Base-by-base conservation (phyloP, 2,797 vertebrate species). In the Hemibagrus guttatus region DNA sequence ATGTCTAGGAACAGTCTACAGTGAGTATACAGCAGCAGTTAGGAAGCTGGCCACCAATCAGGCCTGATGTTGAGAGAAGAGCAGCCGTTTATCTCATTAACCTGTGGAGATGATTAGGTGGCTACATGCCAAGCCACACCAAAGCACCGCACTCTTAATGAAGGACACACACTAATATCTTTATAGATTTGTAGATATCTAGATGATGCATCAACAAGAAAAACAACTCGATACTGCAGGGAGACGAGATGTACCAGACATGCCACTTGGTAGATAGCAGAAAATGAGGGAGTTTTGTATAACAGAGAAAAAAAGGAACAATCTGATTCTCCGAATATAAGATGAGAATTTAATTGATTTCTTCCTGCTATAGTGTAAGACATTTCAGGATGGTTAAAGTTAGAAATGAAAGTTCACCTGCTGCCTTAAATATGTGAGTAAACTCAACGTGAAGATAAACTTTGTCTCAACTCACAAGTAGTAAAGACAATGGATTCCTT, bases 41-140 rank as follows among this genome's bases (percentile, higher is more conserved):
- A 58, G 56, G 31, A 66, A 85, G 72, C 17, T 75, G 26, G 64
- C 68, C 88, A 86, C 66, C 80, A 81, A 80, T 81, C 68, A 87
- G 2, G 49, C 69, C 64, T 42, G 61, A 84, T 82, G 81, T 85
- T n/a, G 54, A 84, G 58, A 74, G 71, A 86, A 81, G 56, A 69
- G 66, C 63, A 85, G 39, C 76, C 31, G 74, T 90, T 80, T 83
- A 89, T 68, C 80, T 68, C 81, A 86, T 88, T 80, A 89, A 85
- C 84, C 26, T 46, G 26, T 26, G 42, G 84, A 81, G 83, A 82
- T 79, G 52, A 88, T 88, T 85, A 84, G 74, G 66, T 86, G 66
- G 72, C 78, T 66, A 82, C 61, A 85, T 28, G 71, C 76, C 87
- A 83, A 86, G 17, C 46, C 23, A 54, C 74, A 54, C 86, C 86